Conservation (phyloP, 2,797 vertebrate genomes). For the Siniperca obscura region DNA sequence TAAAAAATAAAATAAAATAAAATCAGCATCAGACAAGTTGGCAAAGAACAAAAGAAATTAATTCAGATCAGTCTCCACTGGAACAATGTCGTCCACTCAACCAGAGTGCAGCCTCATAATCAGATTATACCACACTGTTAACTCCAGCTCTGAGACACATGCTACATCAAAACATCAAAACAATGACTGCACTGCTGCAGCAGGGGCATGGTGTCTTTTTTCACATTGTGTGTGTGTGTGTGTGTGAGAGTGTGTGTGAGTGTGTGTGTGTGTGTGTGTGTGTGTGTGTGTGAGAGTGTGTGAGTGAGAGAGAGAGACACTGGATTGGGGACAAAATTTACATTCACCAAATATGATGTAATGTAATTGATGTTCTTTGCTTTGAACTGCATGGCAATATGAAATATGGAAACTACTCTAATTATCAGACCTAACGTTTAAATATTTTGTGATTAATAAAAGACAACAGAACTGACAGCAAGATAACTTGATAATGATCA, state of each 20-base stretch:
- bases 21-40: not conserved
- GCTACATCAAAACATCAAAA: conserved; percentile 10
- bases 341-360: not conserved
- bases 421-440: not conserved
- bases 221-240: not conserved
- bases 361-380: not conserved
- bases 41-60: conserved; percentile 15
- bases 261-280: not conserved
- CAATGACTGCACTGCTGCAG: not conserved
- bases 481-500: no score
- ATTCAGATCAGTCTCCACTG: conserved; percentile 32
- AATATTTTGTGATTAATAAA: not conserved
- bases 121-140: conserved; percentile 46
- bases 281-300: no score
- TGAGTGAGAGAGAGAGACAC: no score
- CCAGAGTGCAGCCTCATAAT: conserved; percentile 28
- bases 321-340: not conserved
- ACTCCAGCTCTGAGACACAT: conserved; percentile 21
- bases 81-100: conserved; percentile 39
- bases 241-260: no score
- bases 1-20: no score
- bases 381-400: not conserved
- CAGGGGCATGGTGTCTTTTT: not conserved
- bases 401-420: not conserved
- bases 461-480: not conserved